phyloP scores from a whole-genome alignment of 2,113 vertebrate genomes.

The Zapus hudsonius region DNA sequence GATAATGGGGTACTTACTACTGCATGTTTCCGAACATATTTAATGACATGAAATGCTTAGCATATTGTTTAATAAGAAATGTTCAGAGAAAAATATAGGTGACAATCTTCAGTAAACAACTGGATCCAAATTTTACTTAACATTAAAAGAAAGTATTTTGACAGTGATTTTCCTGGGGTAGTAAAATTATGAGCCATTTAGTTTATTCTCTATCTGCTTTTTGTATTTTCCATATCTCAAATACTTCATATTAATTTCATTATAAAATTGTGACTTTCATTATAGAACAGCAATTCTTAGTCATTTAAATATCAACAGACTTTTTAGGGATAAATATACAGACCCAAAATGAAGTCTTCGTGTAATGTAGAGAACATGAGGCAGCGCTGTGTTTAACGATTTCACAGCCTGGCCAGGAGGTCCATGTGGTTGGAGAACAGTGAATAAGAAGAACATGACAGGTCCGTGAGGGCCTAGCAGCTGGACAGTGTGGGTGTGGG shows the following conservation, averaged over 20 bases:
- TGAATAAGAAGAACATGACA: neutral
- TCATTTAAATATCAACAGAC: neutral
- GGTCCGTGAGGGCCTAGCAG: neutral
- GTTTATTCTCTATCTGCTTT: neutral
- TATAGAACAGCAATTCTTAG: neutral
- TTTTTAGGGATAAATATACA: constrained; percentile 3
- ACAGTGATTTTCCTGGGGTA: neutral
- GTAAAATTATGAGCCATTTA: neutral
- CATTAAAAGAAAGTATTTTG: constrained; percentile 15
- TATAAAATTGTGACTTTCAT: neutral
- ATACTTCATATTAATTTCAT: neutral
- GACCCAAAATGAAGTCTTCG: neutral
- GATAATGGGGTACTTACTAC: neutral
- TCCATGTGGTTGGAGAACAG: neutral
- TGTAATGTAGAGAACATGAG: neutral
- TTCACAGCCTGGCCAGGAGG: neutral
- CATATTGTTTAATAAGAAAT: neutral
- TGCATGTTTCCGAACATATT: neutral
- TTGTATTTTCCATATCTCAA: neutral
- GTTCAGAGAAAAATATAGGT: neutral
- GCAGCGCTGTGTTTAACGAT: neutral
- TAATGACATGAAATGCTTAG: constrained; percentile 6
- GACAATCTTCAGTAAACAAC: neutral
- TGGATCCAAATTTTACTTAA: neutral
- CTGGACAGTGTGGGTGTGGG: neutral